These are phyloP conservation scores for Remorina albescens DNA, from an alignment of 2,797 vertebrate species.

Conservation along the genomic window DNA sequence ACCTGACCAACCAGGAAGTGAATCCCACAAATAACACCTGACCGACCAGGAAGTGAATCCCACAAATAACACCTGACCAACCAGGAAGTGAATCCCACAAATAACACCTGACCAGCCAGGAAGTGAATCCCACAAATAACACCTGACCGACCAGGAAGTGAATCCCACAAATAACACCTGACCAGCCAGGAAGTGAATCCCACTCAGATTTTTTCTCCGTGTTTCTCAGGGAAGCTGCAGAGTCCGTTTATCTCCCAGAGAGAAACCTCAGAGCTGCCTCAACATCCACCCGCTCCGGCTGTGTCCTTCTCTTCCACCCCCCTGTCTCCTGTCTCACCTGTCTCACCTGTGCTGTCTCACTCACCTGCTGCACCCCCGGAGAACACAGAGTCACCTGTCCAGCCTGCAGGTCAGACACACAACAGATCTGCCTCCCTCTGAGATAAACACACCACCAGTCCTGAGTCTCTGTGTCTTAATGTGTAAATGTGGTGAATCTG, in stretches of 20 bases:
- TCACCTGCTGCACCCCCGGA: neutral
- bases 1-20: neutral
- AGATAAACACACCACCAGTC: no score
- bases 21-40: neutral
- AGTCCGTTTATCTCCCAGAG: conserved; percentile 87
- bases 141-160: neutral
- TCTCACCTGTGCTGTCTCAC: conserved; percentile 1
- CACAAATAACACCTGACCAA: neutral
- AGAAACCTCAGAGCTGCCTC: neutral
- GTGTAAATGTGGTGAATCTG: no score
- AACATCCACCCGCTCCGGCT: neutral
- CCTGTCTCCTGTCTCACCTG: neutral
- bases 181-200: no score
- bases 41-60: no score
- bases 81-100: no score
- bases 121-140: no score
- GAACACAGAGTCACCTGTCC: conserved; percentile 9
- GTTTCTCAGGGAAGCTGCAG: conserved; percentile 85
- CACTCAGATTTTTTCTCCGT: neutral
- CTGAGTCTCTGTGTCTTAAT: no score
- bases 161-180: no score
- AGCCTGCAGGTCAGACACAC: conserved; percentile 52
- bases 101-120: neutral
- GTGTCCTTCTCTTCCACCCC: neutral
- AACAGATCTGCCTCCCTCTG: no score